phyloP scores from a whole-genome alignment of 1,140 invertebrate genomes.

The Bombus confusus region DNA sequence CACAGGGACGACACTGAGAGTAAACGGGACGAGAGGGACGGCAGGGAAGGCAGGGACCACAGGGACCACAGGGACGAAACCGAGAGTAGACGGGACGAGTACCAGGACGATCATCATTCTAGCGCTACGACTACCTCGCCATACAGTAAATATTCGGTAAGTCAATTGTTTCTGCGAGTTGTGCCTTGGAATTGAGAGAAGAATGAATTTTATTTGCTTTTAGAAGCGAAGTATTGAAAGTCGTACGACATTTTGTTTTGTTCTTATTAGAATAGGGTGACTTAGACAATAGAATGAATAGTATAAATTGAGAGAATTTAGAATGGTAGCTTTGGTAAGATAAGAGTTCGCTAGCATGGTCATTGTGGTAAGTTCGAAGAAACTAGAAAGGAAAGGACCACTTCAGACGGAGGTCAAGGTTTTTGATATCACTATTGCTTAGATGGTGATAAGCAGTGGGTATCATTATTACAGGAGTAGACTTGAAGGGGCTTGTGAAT shows the following conservation, averaged over 20 bases:
- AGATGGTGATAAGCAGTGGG: constrained; percentile 3
- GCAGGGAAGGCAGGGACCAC: constrained; percentile 38
- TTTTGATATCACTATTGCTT: constrained; percentile 4
- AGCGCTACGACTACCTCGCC: constrained; percentile 69
- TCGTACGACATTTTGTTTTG: too few relatives aligned
- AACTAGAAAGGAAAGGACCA: not conserved
- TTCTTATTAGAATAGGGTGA: too few relatives aligned
- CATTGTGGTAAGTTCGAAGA: not conserved
- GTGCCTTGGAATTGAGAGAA: not conserved
- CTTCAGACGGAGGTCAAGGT: not conserved
- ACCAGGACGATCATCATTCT: constrained; percentile 72
- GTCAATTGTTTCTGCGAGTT: constrained; percentile 22
- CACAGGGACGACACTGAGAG: constrained; percentile 42
- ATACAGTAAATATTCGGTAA: constrained; percentile 75
- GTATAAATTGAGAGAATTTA: not conserved
- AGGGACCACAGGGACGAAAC: constrained; percentile 49
- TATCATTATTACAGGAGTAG: constrained; percentile 18
- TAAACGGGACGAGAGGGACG: constrained; percentile 60
- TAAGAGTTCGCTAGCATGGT: not conserved
- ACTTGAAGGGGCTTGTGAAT: not conserved
- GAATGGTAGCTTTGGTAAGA: not conserved
- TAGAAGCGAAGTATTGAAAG: too few relatives aligned
- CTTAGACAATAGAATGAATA: too few relatives aligned
- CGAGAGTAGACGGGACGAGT: constrained; percentile 66
- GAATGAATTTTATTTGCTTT: too few relatives aligned